A percentile compares a stretch with the other conserved stretches of the same genome.
phyloP scores from a whole-genome alignment of 1,140 invertebrate genomes.

The Caerostris darwini region DNA sequence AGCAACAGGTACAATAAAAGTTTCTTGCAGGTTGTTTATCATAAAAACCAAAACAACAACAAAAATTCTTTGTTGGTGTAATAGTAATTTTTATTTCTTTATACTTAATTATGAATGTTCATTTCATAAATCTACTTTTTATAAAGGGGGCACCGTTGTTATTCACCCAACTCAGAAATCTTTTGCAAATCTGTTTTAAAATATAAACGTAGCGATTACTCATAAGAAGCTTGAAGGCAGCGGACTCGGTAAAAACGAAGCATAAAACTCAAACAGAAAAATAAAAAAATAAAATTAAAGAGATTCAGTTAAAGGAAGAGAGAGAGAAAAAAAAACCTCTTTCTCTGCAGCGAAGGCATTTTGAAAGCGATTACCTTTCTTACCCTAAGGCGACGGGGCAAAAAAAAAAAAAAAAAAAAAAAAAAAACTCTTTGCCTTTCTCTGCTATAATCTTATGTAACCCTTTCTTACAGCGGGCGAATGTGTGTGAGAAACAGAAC shows the following conservation, averaged over 20 bases:
- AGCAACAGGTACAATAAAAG: no score
- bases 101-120: not conserved
- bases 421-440: conserved; percentile 18
- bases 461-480: conserved; percentile 10
- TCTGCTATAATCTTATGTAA: conserved; percentile 6
- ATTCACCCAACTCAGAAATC: not conserved
- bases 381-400: not conserved
- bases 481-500: not conserved
- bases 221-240: not conserved
- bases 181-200: conserved; percentile 34
- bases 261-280: not conserved
- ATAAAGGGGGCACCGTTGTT: not conserved
- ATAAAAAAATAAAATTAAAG: not conserved
- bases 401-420: conserved; percentile 1
- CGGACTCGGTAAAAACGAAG: not conserved
- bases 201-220: conserved; percentile 1
- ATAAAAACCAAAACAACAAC: not conserved
- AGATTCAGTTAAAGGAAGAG: not conserved
- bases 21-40: not conserved
- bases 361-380: conserved; percentile 52
- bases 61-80: not conserved
- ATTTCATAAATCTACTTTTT: conserved; percentile 3
- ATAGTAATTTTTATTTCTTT: not conserved
- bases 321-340: not conserved
- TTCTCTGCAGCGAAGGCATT: not conserved